Conservation (phyloP, 1,140 invertebrate genomes). For the Plodia interpunctella region DNA sequence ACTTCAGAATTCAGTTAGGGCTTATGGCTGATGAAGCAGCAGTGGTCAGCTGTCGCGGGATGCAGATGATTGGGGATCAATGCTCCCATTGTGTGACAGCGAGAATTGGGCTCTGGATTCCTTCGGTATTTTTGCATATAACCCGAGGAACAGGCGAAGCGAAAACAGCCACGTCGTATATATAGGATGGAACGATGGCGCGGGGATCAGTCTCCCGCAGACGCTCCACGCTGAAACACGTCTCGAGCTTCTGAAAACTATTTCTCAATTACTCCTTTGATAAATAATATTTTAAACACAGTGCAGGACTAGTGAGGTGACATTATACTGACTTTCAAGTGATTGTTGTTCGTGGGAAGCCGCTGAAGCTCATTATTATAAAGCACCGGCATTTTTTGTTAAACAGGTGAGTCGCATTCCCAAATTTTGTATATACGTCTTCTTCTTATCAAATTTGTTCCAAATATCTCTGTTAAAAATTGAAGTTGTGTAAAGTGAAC, state of each 20-base stretch:
- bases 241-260: not conserved
- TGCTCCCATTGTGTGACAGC: conserved; percentile 72
- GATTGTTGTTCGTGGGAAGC: conserved; percentile 23
- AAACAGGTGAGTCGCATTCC: not conserved
- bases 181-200: conserved; percentile 48
- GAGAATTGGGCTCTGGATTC: conserved; percentile 70
- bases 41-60: conserved; percentile 54
- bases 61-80: conserved; percentile 62
- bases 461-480: too few species aligned
- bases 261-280: not conserved
- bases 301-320: conserved; percentile 32
- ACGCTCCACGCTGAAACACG: conserved; percentile 27
- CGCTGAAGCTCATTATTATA: conserved; percentile 10
- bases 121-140: conserved; percentile 69
- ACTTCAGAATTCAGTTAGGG: conserved; percentile 32
- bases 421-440: not conserved
- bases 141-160: conserved; percentile 48
- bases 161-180: conserved; percentile 49
- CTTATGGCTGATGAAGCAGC: conserved; percentile 31
- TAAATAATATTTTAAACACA: conserved; percentile 15
- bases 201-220: conserved; percentile 57
- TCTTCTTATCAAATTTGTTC: not conserved
- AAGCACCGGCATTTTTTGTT: conserved; percentile 6
- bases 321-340: conserved; percentile 23
- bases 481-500: too few species aligned